Base-by-base conservation (phyloP, 2,113 vertebrate genomes). In the Oncorhynchus masou region DNA sequence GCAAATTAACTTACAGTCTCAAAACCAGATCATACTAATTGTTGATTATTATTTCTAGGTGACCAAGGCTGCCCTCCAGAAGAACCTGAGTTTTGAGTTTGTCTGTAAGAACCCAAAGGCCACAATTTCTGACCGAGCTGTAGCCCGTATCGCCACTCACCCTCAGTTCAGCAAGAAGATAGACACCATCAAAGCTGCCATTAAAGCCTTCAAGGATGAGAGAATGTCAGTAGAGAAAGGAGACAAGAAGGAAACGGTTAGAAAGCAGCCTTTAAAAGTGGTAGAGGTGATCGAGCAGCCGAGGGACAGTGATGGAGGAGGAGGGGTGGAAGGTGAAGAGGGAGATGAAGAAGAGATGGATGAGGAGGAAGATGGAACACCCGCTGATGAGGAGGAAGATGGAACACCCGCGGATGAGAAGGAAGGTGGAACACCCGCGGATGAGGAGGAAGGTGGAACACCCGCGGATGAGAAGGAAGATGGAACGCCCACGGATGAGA, bases 181-280 rank as follows among this genome's bases (percentile, higher is more conserved):
- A 60, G 84, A 93, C 79, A 82, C 75, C 73, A 92, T 99, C 86
- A 85, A 86, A 94, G 94, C 93, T 87, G 95, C 95, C 39, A 89
- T 99, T 62, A 90, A 95, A 86, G 93, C 94, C 71, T 99, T 99
- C 88, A 96, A 96, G 91, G 92, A 95, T 2, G 94, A 94, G 71
- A 95, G 96, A 87, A 90, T 72, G 48, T 92, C 83, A 49, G 70
- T 73, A 70, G 20, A 49, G 22, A 86, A 88, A 78, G 39, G 9
- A 45, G 68, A 20, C 39, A 70, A 62, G 25, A 84, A 85, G 82
- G 66, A 68, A 51, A 62, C 20, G 39, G 51, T 68, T 74, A 72
- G 83, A 90, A 87, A 77, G 5, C 64, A 85, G 70, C 19, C 39
- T 3, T 57, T 1, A 16, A 73, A 39, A 8, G 39, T 39, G 39